Base-by-base conservation (phyloP, 2,888 invertebrate genomes). In the Idaea straminata region DNA sequence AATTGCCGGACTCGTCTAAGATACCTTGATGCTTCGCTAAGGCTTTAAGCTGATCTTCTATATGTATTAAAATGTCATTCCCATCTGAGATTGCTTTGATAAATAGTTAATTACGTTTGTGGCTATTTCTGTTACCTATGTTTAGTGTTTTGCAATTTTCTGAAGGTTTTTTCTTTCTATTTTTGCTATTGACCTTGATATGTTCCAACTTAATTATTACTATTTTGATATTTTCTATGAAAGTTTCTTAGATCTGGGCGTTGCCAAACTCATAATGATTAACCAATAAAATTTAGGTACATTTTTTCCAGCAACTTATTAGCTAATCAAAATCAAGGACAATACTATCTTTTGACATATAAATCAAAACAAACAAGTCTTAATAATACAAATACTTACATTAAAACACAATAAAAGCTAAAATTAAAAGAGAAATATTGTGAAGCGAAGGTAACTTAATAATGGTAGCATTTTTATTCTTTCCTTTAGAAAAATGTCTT, bases 371-470 rank as follows among this genome's bases (percentile, higher is more conserved):
- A 69, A 72, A 73, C 62, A 68, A 68, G 61, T 70, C 73, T 76
- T 74, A 71, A n/a, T n/a, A n/a, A n/a, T n/a, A n/a, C n/a, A n/a
- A n/a, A n/a, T n/a, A n/a, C n/a, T n/a, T n/a, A n/a, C n/a, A n/a
- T n/a, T n/a, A n/a, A n/a, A n/a, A n/a, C n/a, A n/a, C 90, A 91
- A 91, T 91, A 82, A 86, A 81, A 85, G 89, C 88, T 86, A 87
- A 87, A 86, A 88, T 87, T 86, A 87, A 84, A 89, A 88, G 87
- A 87, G 83, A 91, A 91, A 91, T 89, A 90, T 89, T 89, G 88
- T 89, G 87, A 84, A 82, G 83, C 80, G 77, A 63, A 79, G 66
- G 84, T 91, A 91, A 91, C 89, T 83, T 79, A 85, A 92, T 91
- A 81, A 89, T 74, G 74, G 83, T 82, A 82, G 79, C 75, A 75